Evolutionary conservation across 2,113 vertebrate genomes (phyloP).

Genomic region (Phainopepla nitens): DNA sequence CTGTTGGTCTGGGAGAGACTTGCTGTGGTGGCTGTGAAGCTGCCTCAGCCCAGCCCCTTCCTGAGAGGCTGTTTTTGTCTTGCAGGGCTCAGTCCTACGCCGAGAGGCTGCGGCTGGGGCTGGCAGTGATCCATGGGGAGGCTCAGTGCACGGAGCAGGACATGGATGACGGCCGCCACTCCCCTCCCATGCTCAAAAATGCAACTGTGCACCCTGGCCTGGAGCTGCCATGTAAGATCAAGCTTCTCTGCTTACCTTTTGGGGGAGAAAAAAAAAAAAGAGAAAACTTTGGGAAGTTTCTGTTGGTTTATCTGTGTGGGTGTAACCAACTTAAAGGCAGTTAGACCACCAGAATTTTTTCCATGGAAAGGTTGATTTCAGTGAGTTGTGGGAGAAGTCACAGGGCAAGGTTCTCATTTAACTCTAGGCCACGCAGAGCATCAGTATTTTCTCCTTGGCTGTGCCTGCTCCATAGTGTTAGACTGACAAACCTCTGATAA

Average conservation of each 20-base stretch:
- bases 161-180: slow-evolving; percentile 95
- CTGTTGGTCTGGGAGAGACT: neutral
- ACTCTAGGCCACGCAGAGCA: neutral
- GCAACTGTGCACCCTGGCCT: slow-evolving; percentile 88
- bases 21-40: neutral
- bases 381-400: neutral
- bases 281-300: neutral
- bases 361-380: neutral
- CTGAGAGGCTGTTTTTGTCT: neutral
- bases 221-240: slow-evolving; percentile 89
- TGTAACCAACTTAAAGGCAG: neutral
- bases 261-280: too few relatives aligned
- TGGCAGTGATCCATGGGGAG: slow-evolving; percentile 96
- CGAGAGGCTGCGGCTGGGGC: slow-evolving; percentile 88
- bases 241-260: neutral
- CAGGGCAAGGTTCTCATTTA: neutral
- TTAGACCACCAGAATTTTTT: neutral
- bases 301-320: neutral
- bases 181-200: slow-evolving; percentile 92
- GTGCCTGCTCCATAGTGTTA: neutral
- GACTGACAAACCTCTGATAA: neutral
- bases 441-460: neutral
- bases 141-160: slow-evolving; percentile 95
- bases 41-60: neutral
- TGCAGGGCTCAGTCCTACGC: slow-evolving; percentile 94